These are phyloP conservation scores for Sphaerodactylus townsendi DNA, from an alignment of 2,113 vertebrate genomes.

Conservation along the genomic window DNA sequence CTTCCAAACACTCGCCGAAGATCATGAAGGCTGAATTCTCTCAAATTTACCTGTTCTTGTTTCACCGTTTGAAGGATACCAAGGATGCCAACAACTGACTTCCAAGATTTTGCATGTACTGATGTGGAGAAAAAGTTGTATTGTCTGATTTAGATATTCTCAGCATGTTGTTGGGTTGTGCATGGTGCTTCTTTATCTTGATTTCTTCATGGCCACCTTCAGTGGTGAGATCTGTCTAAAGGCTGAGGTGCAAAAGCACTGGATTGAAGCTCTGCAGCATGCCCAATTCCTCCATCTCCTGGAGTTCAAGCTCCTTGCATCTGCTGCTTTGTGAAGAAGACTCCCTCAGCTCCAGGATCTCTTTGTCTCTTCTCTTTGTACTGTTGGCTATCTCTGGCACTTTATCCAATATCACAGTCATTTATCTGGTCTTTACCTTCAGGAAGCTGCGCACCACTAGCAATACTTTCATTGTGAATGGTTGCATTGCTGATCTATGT, in stretches of 20 bases:
- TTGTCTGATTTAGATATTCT: constrained; percentile 30
- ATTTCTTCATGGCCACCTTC: constrained; percentile 4
- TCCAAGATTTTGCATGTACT: background rate
- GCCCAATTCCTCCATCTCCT: constrained; percentile 75
- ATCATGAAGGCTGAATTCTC: background rate
- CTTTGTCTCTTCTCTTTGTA: constrained; percentile 79
- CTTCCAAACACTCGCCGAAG: background rate
- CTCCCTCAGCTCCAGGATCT: constrained; percentile 74
- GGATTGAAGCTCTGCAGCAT: constrained; percentile 69
- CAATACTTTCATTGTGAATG: constrained; percentile 88
- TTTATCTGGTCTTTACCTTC: constrained; percentile 86
- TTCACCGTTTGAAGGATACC: constrained; percentile 13
- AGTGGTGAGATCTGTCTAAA: constrained; percentile 58
- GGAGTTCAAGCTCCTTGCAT: constrained; percentile 69
- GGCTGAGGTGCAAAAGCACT: constrained; percentile 40
- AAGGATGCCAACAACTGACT: background rate
- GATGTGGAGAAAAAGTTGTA: background rate
- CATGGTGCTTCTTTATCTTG: background rate
- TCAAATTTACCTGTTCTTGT: background rate
- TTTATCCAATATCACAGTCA: constrained; percentile 84
- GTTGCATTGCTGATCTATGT: constrained; percentile 83
- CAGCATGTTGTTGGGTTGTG: background rate
- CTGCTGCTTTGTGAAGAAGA: constrained; percentile 78
- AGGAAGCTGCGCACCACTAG: constrained; percentile 87
- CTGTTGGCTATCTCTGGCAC: constrained; percentile 83